phyloP scores from a whole-genome alignment of 2,888 invertebrate species.

The Ornithoptera alexandrae region DNA sequence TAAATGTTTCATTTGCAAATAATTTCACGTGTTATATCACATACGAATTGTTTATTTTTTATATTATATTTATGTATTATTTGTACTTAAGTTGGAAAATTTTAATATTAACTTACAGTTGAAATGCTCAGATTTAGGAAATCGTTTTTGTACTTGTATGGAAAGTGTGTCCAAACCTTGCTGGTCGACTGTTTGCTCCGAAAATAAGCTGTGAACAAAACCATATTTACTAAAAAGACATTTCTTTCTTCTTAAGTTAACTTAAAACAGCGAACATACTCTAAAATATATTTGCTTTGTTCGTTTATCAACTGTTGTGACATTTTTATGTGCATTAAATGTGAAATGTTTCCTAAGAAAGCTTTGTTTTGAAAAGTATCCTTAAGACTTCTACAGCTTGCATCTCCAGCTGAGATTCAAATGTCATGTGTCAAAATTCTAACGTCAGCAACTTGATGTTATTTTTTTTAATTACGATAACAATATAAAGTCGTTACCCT shows the following conservation, averaged over 20 bases:
- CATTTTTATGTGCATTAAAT: conserved; percentile 43
- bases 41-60: too few species aligned
- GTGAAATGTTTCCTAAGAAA: neutral
- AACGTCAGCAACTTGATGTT: neutral
- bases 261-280: conserved; percentile 52
- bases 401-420: conserved; percentile 3
- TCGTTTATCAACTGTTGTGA: conserved; percentile 69
- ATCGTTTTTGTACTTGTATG: conserved; percentile 87
- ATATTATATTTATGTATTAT: too few species aligned
- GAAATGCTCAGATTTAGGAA: conserved; percentile 88
- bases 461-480: too few species aligned
- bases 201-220: conserved; percentile 80
- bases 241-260: conserved; percentile 19
- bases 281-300: conserved; percentile 74
- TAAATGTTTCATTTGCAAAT: too few species aligned
- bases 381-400: neutral
- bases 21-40: too few species aligned
- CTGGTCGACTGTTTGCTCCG: conserved; percentile 85
- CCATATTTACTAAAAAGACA: conserved; percentile 26
- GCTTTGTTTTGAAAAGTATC: neutral
- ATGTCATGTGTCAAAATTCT: neutral
- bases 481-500: too few species aligned
- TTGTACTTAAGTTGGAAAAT: too few species aligned
- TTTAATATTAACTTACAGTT: conserved; percentile 77
- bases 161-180: conserved; percentile 88